phyloP scores from a whole-genome alignment of 2,113 vertebrate genomes.

The Tachysurus vachellii region DNA sequence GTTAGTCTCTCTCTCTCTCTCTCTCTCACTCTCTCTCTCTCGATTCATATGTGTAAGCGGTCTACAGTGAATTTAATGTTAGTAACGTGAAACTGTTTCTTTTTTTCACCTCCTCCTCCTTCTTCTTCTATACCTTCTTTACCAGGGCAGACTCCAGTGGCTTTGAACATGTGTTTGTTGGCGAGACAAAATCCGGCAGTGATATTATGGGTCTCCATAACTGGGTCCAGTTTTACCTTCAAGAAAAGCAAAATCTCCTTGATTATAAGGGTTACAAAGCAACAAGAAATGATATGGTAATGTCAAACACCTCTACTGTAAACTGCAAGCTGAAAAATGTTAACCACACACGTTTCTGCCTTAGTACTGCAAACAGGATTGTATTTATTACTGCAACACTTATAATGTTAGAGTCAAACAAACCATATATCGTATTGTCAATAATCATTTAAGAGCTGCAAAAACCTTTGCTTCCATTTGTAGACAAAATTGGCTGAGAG shows the following conservation, averaged over 20 bases:
- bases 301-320: background rate
- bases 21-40: background rate
- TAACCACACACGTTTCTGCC: no score
- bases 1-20: conserved; percentile 62
- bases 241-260: conserved; percentile 77
- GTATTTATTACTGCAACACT: no score
- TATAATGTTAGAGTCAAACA: no score
- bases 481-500: no score
- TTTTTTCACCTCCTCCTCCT: no score
- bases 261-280: conserved; percentile 85
- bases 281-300: conserved; percentile 65
- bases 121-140: background rate
- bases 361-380: no score
- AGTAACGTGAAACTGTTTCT: background rate
- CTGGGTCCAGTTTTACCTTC: conserved; percentile 87
- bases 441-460: no score
- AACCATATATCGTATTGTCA: no score
- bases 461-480: no score
- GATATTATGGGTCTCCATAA: conserved; percentile 84
- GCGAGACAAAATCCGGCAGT: conserved; percentile 75
- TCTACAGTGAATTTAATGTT: background rate
- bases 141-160: conserved; percentile 82
- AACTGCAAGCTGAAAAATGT: background rate
- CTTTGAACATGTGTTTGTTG: conserved; percentile 88
- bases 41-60: background rate